Evolutionary conservation across 2,888 invertebrate species (phyloP).

Genomic region (Chloroclysta siterata): DNA sequence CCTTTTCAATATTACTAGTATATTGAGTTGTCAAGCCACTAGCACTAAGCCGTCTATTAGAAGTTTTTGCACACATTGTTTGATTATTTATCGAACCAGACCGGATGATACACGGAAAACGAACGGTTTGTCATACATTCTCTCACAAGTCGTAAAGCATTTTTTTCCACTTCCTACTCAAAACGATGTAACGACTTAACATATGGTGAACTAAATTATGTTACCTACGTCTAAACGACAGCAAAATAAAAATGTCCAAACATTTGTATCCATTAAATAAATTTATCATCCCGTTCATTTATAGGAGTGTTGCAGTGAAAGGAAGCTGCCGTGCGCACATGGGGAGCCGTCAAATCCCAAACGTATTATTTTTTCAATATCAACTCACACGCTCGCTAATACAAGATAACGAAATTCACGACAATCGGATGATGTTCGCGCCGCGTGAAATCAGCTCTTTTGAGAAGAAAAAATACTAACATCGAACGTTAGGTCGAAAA

Average conservation of each 20-base stretch:
- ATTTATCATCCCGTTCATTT: constrained; percentile 83
- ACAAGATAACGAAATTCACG: constrained; percentile 81
- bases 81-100: constrained; percentile 56
- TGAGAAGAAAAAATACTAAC: constrained; percentile 70
- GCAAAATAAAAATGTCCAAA: constrained; percentile 85
- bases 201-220: constrained; percentile 84
- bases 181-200: constrained; percentile 74
- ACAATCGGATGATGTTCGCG: constrained; percentile 83
- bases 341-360: constrained; percentile 82
- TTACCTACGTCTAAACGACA: constrained; percentile 82
- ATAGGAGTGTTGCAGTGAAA: constrained; percentile 72
- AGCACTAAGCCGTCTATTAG: constrained; percentile 59
- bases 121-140: constrained; percentile 73
- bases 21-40: constrained; percentile 20
- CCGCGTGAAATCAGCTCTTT: constrained; percentile 83
- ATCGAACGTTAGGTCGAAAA: constrained; percentile 54
- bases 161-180: constrained; percentile 82
- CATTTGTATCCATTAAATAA: constrained; percentile 85
- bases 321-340: constrained; percentile 82
- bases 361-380: constrained; percentile 84
- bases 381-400: constrained; percentile 74
- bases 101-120: constrained; percentile 62
- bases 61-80: constrained; percentile 56
- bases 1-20: too few relatives aligned
- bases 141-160: constrained; percentile 79